Evolutionary conservation across 2,888 invertebrate genomes (phyloP).

Genomic region (Parascotia fuliginaria): DNA sequence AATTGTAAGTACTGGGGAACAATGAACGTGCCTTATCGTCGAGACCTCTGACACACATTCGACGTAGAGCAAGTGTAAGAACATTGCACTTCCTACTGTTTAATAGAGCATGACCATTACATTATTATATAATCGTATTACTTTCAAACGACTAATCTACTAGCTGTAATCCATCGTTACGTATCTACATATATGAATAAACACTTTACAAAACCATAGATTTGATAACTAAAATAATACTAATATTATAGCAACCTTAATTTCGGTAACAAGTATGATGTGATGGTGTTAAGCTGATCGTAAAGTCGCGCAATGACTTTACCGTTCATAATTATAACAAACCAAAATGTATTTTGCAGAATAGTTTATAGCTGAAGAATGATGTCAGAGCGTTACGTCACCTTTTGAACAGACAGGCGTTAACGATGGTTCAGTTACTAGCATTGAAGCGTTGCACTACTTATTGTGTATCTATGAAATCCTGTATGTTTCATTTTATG

Average conservation of each 20-base stretch:
- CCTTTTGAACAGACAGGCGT: conserved; percentile 32
- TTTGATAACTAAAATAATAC: no score
- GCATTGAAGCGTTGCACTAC: conserved; percentile 21
- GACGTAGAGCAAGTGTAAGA: conserved; percentile 58
- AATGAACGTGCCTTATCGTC: conserved; percentile 75
- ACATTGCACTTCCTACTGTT: conserved; percentile 65
- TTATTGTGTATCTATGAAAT: neutral
- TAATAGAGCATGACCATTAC: conserved; percentile 52
- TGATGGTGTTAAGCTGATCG: neutral
- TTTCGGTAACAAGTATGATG: neutral
- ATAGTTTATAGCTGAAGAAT: conserved; percentile 48
- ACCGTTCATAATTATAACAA: conserved; percentile 24
- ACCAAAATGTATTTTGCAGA: conserved; percentile 60
- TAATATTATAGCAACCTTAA: neutral
- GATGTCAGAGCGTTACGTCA: conserved; percentile 68
- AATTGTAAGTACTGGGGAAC: conserved; percentile 49
- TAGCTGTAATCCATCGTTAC: conserved; percentile 7
- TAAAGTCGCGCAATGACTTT: conserved; percentile 10
- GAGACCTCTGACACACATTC: conserved; percentile 73
- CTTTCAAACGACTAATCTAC: neutral
- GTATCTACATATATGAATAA: no score
- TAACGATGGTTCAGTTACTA: conserved; percentile 10
- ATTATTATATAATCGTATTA: conserved; percentile 24
- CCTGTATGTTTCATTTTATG: no score
- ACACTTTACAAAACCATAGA: no score